Evolutionary conservation across 2,113 vertebrate species (phyloP).

Genomic region (Mormyrus lacerda): DNA sequence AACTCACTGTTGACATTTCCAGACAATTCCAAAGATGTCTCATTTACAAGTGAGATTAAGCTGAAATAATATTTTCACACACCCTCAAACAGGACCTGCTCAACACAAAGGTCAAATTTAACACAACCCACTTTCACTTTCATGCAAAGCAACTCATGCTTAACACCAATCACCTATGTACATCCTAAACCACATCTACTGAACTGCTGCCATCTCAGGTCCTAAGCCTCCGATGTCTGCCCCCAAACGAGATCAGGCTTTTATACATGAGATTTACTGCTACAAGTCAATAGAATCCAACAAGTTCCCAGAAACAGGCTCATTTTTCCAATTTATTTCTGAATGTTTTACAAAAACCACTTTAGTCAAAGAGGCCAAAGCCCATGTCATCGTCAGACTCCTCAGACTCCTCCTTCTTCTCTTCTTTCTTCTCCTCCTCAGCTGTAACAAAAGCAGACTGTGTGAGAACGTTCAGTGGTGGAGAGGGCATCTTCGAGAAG

Average conservation of each 20-base stretch:
- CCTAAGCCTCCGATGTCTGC: background rate
- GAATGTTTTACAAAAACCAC: slow-evolving; percentile 54
- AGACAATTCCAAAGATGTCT: background rate
- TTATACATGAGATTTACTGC: background rate
- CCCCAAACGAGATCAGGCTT: background rate
- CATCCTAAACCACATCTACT: background rate
- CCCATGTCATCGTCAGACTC: slow-evolving; percentile 98
- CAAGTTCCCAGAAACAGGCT: background rate
- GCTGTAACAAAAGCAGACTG: slow-evolving; percentile 51
- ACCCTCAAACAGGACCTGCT: background rate
- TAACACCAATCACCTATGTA: background rate
- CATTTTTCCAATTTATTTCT: slow-evolving; percentile 39
- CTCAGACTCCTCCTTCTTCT: slow-evolving; percentile 95
- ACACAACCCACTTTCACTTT: background rate
- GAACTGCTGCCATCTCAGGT: background rate
- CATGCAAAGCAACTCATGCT: background rate
- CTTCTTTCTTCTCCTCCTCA: slow-evolving; percentile 93
- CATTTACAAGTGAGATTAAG: background rate
- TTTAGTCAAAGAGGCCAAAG: slow-evolving; percentile 96
- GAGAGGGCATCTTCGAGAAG: background rate
- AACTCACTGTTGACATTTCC: background rate
- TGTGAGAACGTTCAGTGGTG: background rate
- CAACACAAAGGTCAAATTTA: background rate
- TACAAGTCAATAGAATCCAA: background rate
- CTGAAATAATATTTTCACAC: background rate